A percentile compares a stretch with the other conserved stretches of the same genome.
Evolutionary conservation across 2,113 vertebrate genomes (phyloP).

Genomic region (Sorex araneus): DNA sequence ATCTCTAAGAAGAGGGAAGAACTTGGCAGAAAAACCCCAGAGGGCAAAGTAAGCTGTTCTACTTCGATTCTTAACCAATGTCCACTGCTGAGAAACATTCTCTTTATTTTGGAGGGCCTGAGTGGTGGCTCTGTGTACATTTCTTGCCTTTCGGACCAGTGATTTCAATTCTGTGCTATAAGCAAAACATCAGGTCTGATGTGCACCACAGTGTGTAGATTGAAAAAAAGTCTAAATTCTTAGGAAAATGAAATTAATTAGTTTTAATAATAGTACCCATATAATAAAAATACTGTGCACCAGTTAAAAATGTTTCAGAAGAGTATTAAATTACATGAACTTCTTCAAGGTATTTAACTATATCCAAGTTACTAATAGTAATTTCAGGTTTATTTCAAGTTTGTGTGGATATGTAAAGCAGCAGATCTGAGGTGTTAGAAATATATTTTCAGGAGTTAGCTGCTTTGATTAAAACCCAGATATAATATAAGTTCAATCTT

Average conservation of each 20-base stretch:
- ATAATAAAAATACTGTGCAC: not conserved
- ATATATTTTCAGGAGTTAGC: not conserved
- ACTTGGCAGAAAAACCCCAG: conserved; percentile 26
- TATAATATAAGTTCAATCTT: not conserved
- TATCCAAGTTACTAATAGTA: not conserved
- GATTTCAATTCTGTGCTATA: conserved; percentile 27
- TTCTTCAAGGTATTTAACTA: not conserved
- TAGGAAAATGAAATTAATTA: not conserved
- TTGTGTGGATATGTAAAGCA: not conserved
- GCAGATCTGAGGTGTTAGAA: not conserved
- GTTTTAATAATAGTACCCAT: not conserved
- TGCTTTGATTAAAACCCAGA: not conserved
- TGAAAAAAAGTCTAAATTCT: conserved; percentile 30
- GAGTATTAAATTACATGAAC: conserved; percentile 4
- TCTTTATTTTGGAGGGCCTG: not conserved
- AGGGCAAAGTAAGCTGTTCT: not conserved
- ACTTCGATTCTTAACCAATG: not conserved
- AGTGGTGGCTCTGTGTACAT: not conserved
- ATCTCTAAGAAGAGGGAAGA: conserved; percentile 48
- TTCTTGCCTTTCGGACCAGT: not conserved
- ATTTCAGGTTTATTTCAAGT: not conserved
- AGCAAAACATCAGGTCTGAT: not conserved
- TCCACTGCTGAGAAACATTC: not conserved
- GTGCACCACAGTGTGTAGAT: not conserved
- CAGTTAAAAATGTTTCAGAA: conserved; percentile 14